These are phyloP conservation scores for Gorsachius goisagi DNA, from an alignment of 2,113 vertebrate genomes.

Conservation along the genomic window DNA sequence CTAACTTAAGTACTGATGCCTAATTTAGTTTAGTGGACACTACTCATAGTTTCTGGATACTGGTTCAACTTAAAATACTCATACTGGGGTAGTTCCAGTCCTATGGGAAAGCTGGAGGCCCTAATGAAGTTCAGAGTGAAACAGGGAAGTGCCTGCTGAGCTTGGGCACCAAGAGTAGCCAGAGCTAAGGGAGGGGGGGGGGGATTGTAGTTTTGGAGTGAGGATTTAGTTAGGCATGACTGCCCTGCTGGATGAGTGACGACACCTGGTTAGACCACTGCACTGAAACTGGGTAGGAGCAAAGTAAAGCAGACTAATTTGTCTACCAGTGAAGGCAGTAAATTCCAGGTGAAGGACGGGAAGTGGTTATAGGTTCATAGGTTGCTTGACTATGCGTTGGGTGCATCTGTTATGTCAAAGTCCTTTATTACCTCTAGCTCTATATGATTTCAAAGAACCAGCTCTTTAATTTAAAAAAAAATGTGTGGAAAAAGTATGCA, in stretches of 20 bases:
- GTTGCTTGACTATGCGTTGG: background rate
- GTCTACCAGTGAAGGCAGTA: background rate
- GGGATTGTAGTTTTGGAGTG: background rate
- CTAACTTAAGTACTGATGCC: background rate
- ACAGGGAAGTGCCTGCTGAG: background rate
- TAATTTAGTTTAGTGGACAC: background rate
- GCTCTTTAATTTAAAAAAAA: background rate
- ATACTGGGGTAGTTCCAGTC: background rate
- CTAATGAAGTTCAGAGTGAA: background rate
- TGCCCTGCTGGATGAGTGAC: background rate
- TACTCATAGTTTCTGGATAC: background rate
- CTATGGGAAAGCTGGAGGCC: background rate
- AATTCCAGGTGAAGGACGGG: background rate
- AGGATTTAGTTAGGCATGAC: background rate
- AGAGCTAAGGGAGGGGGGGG: background rate
- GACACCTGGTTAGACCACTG: background rate
- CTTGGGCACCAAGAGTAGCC: background rate
- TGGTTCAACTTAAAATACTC: background rate
- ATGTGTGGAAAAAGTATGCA: background rate
- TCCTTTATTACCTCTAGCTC: background rate
- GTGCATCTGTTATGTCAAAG: background rate
- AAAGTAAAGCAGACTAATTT: background rate
- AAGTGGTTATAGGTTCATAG: background rate
- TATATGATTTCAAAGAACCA: background rate
- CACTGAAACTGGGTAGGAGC: background rate